Evolutionary conservation across 2,888 invertebrate species (phyloP).

Genomic region (Eustalomyia histrio): DNA sequence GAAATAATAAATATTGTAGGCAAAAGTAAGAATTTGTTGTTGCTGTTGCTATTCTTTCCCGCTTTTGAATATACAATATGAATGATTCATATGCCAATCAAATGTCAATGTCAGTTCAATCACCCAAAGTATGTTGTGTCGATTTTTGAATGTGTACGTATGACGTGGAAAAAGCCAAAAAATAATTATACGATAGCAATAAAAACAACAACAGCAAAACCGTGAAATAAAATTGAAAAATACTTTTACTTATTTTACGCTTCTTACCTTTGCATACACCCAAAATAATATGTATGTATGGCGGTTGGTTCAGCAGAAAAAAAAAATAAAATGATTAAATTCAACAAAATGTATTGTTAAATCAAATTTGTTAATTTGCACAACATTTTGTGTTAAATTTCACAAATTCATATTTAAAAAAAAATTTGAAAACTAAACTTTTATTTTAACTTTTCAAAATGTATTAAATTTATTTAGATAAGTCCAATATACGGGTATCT

Average conservation of each 20-base stretch:
- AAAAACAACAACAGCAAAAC: background rate
- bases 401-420: no score
- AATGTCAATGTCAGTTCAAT: conserved; percentile 74
- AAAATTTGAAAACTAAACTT: no score
- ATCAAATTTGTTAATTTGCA: no score
- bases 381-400: no score
- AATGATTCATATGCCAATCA: conserved; percentile 76
- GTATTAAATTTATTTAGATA: no score
- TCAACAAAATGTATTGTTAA: no score
- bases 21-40: background rate
- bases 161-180: conserved; percentile 1
- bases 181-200: background rate
- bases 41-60: background rate
- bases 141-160: conserved; percentile 17
- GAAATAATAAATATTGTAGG: background rate
- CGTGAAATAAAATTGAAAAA: background rate
- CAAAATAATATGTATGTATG: no score
- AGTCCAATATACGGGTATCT: no score
- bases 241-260: conserved; percentile 13
- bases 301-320: no score
- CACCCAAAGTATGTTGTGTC: conserved; percentile 34
- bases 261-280: background rate
- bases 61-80: conserved; percentile 44
- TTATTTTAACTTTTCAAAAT: no score
- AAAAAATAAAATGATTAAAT: no score